These are phyloP conservation scores for Osmerus mordax DNA, from an alignment of 2,113 vertebrate species.

Conservation along the genomic window DNA sequence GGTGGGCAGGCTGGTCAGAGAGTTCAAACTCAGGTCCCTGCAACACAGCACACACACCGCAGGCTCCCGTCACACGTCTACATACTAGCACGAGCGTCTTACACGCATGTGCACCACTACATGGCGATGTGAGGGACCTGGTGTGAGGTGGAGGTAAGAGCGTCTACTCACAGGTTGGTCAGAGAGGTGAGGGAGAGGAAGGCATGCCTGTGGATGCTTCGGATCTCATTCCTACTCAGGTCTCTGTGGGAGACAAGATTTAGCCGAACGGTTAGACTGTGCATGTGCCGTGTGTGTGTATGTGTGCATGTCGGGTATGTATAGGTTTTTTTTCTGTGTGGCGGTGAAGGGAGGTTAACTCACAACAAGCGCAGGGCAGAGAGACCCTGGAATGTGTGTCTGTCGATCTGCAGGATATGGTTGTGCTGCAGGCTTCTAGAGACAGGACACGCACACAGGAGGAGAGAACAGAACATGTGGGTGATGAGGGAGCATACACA, in stretches of 20 bases:
- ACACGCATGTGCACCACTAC: too few relatives aligned
- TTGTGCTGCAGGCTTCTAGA: conserved; percentile 91
- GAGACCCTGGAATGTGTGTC: conserved; percentile 84
- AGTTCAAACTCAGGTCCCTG: conserved; percentile 90
- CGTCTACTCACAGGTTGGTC: conserved; percentile 88
- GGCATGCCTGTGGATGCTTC: conserved; percentile 81
- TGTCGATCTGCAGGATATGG: conserved; percentile 80
- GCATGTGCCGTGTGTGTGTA: neutral
- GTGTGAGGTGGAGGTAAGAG: too few relatives aligned
- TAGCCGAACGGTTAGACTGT: neutral
- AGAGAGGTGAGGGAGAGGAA: conserved; percentile 81
- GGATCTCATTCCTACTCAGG: conserved; percentile 90
- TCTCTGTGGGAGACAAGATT: conserved; percentile 74
- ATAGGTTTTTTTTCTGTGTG: too few relatives aligned
- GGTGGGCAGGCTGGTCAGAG: conserved; percentile 78
- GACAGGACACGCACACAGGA: conserved; percentile 17
- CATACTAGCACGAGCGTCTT: too few relatives aligned
- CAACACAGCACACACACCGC: conserved; percentile 8
- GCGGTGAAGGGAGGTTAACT: conserved; percentile 60
- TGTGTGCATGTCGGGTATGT: neutral
- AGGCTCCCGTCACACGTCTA: too few relatives aligned
- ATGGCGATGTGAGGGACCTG: too few relatives aligned
- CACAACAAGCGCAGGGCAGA: conserved; percentile 84
- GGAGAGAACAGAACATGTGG: neutral
- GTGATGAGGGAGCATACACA: neutral